These are phyloP conservation scores for Trichonephila clavata DNA, from an alignment of 1,140 invertebrate species.

Conservation along the genomic window DNA sequence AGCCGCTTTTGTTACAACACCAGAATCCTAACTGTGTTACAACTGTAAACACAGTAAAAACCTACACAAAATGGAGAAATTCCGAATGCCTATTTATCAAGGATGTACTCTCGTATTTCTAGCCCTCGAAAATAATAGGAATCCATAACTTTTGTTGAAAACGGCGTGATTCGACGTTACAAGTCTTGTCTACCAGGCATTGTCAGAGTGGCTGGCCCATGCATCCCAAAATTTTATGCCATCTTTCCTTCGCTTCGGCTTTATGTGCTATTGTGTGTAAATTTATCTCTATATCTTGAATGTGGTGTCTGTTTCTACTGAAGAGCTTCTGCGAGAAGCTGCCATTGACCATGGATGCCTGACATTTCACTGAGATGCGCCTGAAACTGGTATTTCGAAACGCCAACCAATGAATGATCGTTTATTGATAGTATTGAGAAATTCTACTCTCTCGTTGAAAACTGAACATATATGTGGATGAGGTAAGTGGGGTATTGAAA, in stretches of 20 bases:
- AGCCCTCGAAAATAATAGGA: conserved; percentile 39
- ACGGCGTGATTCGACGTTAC: conserved; percentile 40
- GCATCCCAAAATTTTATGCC: conserved; percentile 27
- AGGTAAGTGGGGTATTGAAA: neutral
- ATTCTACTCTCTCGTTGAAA: neutral
- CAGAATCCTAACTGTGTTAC: neutral
- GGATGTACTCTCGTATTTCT: conserved; percentile 30
- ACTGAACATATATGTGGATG: neutral
- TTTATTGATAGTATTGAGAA: conserved; percentile 16
- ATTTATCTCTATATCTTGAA: conserved; percentile 34
- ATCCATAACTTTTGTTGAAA: conserved; percentile 34
- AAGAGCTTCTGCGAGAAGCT: neutral
- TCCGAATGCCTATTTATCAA: conserved; percentile 17
- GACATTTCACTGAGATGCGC: conserved; percentile 22
- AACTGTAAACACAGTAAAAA: conserved; percentile 33
- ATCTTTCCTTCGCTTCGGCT: neutral
- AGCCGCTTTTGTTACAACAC: too few relatives aligned
- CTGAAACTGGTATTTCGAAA: neutral
- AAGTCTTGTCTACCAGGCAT: neutral
- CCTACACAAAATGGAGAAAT: neutral
- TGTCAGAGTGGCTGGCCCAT: neutral
- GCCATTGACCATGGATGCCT: conserved; percentile 45
- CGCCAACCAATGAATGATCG: neutral
- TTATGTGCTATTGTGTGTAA: conserved; percentile 66
- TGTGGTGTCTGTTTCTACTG: neutral